phyloP scores from a whole-genome alignment of 1,140 invertebrate genomes.

The Tribolium castaneum region DNA sequence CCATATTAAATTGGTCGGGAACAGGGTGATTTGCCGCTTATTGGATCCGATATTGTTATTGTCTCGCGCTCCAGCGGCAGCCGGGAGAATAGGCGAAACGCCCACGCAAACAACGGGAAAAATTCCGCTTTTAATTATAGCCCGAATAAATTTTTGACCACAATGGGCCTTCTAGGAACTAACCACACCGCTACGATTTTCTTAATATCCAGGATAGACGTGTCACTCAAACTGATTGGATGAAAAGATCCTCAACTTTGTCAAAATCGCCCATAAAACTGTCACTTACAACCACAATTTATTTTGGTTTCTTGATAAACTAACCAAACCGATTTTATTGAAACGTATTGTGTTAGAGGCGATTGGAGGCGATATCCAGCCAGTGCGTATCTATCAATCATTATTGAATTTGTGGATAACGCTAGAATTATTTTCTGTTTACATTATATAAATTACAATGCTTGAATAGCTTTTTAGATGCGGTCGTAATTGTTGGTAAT shows the following conservation, averaged over 20 bases:
- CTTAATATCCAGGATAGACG: too few species aligned
- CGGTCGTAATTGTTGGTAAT: not conserved
- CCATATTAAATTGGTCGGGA: slow-evolving; percentile 53
- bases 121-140: not conserved
- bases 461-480: not conserved
- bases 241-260: not conserved
- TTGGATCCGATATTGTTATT: slow-evolving; percentile 46
- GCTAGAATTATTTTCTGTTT: not conserved
- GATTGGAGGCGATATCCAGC: not conserved
- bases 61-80: slow-evolving; percentile 2
- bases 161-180: not conserved
- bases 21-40: slow-evolving; percentile 48
- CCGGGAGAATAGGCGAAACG: not conserved
- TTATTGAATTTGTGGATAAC: not conserved
- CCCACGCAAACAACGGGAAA: not conserved
- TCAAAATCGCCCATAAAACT: too few species aligned
- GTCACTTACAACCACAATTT: not conserved
- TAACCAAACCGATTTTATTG: not conserved
- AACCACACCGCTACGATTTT: not conserved
- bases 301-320: not conserved
- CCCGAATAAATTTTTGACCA: not conserved
- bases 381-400: not conserved
- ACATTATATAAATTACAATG: not conserved
- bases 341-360: not conserved
- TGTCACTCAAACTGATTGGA: not conserved